Evolutionary conservation across 2,797 vertebrate genomes (phyloP).

Genomic region (Halcyon chelicuti): DNA sequence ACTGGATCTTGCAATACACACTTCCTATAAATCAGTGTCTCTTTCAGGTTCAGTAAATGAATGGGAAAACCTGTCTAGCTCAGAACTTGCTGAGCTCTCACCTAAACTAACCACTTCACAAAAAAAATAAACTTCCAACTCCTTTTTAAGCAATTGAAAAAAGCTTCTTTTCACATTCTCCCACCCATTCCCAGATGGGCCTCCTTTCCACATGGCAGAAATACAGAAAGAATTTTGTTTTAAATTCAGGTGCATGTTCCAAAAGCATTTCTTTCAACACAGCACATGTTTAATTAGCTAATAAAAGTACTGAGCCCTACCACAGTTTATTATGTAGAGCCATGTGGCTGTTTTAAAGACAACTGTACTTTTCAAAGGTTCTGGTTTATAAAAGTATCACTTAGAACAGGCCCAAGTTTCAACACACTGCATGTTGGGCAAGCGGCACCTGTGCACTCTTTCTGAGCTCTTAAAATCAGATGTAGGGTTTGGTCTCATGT

Average conservation of each 20-base stretch:
- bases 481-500: too few species aligned
- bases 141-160: conserved; percentile 28
- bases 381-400: conserved; percentile 58
- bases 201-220: conserved; percentile 23
- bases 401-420: neutral
- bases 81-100: conserved; percentile 23
- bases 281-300: conserved; percentile 38
- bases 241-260: conserved; percentile 34
- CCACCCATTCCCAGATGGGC: conserved; percentile 34
- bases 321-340: conserved; percentile 59
- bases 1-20: conserved; percentile 56
- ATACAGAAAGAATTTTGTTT: conserved; percentile 31
- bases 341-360: conserved; percentile 58
- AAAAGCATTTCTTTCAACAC: conserved; percentile 23
- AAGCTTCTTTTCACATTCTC: conserved; percentile 18
- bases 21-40: conserved; percentile 54
- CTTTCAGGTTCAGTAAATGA: conserved; percentile 56
- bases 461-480: neutral
- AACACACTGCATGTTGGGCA: neutral
- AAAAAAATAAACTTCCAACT: conserved; percentile 46
- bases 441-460: neutral
- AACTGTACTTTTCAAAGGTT: conserved; percentile 39
- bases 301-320: conserved; percentile 61
- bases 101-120: neutral
- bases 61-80: conserved; percentile 18